These are phyloP conservation scores for Paratilapia polleni DNA, from an alignment of 2,113 vertebrate species.

Conservation along the genomic window DNA sequence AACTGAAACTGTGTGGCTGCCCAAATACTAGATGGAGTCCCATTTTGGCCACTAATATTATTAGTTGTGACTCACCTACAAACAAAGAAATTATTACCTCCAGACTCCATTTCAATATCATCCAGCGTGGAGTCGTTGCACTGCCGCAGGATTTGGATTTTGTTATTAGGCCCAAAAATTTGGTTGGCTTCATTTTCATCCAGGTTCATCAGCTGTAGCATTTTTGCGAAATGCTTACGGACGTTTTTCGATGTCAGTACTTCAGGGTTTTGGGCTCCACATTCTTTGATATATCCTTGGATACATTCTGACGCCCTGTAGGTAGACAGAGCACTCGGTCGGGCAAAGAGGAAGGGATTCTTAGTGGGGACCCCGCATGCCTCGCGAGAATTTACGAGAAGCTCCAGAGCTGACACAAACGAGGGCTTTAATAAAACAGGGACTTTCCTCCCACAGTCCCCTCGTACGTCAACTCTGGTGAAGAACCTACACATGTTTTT, in stretches of 20 bases:
- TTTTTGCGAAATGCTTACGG: conserved; percentile 33
- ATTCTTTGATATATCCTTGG: conserved; percentile 19
- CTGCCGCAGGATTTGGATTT: conserved; percentile 8
- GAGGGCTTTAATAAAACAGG: conserved; percentile 59
- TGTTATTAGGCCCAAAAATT: conserved; percentile 44
- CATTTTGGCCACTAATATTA: too few relatives aligned
- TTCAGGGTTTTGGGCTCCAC: conserved; percentile 42
- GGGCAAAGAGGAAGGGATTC: conserved; percentile 59
- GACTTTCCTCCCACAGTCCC: conserved; percentile 41
- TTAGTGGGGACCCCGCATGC: conserved; percentile 36
- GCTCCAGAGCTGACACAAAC: conserved; percentile 45
- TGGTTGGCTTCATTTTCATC: conserved; percentile 50
- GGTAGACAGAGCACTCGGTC: neutral
- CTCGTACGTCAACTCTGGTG: conserved; percentile 47
- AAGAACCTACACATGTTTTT: conserved; percentile 51
- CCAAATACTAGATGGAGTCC: too few relatives aligned
- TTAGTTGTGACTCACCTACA: neutral
- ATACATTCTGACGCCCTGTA: conserved; percentile 33
- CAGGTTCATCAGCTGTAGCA: conserved; percentile 59
- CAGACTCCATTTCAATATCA: neutral
- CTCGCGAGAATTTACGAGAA: conserved; percentile 24
- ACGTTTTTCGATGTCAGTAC: conserved; percentile 22
- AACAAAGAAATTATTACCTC: conserved; percentile 23
- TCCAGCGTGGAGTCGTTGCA: neutral
- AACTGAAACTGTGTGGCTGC: too few relatives aligned